Evolutionary conservation across 2,797 vertebrate species (phyloP), one percentile per base, ranked within the genome.

Genomic region (Lemur catta): DNA sequence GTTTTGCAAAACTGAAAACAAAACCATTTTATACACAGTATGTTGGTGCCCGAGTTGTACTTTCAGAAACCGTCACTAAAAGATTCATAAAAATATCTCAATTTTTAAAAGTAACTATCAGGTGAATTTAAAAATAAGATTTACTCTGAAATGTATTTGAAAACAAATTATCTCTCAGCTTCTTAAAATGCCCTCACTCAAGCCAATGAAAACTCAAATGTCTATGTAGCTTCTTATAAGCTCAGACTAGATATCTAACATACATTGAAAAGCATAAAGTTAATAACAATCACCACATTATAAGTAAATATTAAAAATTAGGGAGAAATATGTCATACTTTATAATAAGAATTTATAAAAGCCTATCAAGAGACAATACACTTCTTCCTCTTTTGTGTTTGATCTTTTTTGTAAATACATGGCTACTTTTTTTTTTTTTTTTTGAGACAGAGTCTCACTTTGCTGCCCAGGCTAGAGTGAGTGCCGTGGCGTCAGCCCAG

Each of bases 71-170:
- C 50, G 1, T 76, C n/a, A 71, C n/a, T 96, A 38, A 59, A 81
- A 74, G 28, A 82, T 65, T 91, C 26, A 92, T 38, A 55, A 90
- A 80, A 30, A 71, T 26, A 28, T 74, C 41, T 82, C 33, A 24
- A 6, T 65, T 81, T 93, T 89, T 86, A 7, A 84, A 97, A 96
- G 74, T 67, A 97, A 84, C 55, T 86, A 86, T 88, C 24, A 85
- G 28, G 24, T 48, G 35, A n/a, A 78, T 46, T 94, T 92, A 85
- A 67, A 88, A 91, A 35, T 72, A 76, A 46, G 13, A 76, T 55
- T 43, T 26, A 65, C 22, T 81, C n/a, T 65, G 13, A 97, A 38
- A n/a, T 71, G 6, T 78, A 74, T 72, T 30, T 75, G 15, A 78
- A 91, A 84, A 50, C 12, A 69, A 61, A 89, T 85, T 78, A 35